A percentile compares a stretch with the other conserved stretches of the same genome.
Evolutionary conservation across 2,797 vertebrate species (phyloP).

Genomic region (Micrastur ruficollis): DNA sequence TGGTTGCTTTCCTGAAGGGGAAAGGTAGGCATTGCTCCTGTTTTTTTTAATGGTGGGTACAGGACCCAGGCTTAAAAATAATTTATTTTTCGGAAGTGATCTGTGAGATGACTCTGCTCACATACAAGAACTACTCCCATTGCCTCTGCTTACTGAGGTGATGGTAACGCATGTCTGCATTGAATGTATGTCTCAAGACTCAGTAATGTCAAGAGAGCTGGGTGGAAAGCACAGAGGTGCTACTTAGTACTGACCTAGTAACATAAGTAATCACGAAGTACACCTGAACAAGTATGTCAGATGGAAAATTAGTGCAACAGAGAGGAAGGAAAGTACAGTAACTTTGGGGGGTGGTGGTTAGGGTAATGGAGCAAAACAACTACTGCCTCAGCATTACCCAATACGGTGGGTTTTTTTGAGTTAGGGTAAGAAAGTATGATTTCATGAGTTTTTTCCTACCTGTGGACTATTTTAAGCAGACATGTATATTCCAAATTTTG

Average conservation of each 20-base stretch:
- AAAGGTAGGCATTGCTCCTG: slow-evolving; percentile 37
- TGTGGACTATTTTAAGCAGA: not conserved
- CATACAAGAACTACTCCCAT: not conserved
- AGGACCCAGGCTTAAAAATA: not conserved
- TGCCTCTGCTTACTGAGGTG: not conserved
- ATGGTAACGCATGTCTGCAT: not conserved
- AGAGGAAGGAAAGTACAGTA: not conserved
- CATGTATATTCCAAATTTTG: not conserved
- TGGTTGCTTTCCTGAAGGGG: slow-evolving; percentile 63
- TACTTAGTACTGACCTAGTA: not conserved
- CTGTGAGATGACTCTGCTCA: not conserved
- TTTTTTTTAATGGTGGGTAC: not conserved
- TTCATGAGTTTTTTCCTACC: not conserved
- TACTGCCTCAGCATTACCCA: not conserved
- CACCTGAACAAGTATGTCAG: not conserved
- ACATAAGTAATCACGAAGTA: not conserved
- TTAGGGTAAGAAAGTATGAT: not conserved
- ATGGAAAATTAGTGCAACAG: not conserved
- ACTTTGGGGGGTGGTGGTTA: not conserved
- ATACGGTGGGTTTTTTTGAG: not conserved
- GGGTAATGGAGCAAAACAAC: not conserved
- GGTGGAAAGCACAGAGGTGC: not conserved
- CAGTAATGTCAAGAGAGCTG: not conserved
- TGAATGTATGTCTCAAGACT: not conserved
- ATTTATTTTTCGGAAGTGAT: not conserved